Evolutionary conservation across 2,888 invertebrate genomes (phyloP).

Genomic region (Drosophila koepferae): DNA sequence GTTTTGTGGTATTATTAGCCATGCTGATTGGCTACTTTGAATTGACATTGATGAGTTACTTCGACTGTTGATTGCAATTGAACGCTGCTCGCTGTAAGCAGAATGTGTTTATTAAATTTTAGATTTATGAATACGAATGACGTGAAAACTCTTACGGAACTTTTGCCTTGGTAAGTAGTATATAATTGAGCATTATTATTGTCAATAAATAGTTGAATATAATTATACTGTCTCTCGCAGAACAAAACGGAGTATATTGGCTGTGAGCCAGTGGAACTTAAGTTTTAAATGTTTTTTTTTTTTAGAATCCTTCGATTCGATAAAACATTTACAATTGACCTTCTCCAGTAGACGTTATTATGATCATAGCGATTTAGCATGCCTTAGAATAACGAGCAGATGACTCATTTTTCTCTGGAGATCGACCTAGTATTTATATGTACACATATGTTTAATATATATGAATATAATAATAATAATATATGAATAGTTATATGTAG

Average conservation of each 20-base stretch:
- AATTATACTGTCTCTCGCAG: background rate
- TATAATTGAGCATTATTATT: slow-evolving; percentile 26
- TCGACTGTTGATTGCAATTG: slow-evolving; percentile 47
- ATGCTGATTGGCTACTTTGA: slow-evolving; percentile 46
- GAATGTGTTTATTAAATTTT: slow-evolving; percentile 8
- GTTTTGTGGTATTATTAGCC: slow-evolving; percentile 39
- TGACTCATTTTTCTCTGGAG: no score
- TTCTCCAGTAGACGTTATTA: background rate
- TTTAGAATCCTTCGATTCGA: no score
- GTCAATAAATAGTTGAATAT: slow-evolving; percentile 1
- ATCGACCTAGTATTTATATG: no score
- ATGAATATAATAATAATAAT: no score
- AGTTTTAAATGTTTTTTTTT: no score
- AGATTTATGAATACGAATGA: slow-evolving; percentile 33
- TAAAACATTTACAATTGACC: background rate
- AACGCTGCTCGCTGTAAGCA: slow-evolving; percentile 17
- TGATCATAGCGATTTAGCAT: no score
- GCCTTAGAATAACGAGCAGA: no score
- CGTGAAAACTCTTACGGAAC: slow-evolving; percentile 8
- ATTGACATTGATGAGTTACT: slow-evolving; percentile 39
- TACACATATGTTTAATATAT: no score
- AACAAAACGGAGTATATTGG: background rate
- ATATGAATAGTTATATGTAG: background rate
- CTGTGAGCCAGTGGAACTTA: background rate
- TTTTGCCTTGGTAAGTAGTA: slow-evolving; percentile 9